These are phyloP conservation scores for Pristis pectinata DNA, from an alignment of 2,797 vertebrate species.

Conservation along the genomic window DNA sequence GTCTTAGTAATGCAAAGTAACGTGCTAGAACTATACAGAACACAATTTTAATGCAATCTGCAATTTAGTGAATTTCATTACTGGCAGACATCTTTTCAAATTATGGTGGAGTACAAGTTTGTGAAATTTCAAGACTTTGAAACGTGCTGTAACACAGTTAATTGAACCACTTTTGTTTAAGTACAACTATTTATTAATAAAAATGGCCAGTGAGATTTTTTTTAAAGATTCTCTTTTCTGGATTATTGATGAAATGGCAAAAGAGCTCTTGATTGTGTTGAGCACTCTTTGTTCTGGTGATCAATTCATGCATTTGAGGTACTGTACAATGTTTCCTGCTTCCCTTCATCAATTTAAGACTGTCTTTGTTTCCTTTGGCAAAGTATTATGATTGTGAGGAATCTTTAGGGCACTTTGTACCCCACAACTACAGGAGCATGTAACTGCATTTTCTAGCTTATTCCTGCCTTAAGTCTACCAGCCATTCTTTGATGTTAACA, in stretches of 20 bases:
- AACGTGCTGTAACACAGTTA: background rate
- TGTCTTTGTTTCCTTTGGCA: background rate
- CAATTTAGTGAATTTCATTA: background rate
- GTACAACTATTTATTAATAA: no score
- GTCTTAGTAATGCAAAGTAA: no score
- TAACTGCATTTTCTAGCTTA: background rate
- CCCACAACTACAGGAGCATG: background rate
- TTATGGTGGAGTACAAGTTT: background rate
- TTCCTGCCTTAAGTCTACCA: background rate
- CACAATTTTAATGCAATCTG: background rate
- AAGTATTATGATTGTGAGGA: background rate
- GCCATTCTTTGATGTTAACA: slow-evolving; percentile 1
- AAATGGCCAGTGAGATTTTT: no score
- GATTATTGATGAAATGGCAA: background rate
- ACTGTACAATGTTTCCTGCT: background rate
- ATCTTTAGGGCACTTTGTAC: background rate
- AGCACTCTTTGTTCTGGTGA: background rate
- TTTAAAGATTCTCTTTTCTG: background rate
- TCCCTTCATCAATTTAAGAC: background rate
- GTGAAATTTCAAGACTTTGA: background rate
- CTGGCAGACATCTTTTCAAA: background rate
- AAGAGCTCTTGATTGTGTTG: background rate
- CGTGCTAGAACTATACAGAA: background rate
- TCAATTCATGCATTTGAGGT: background rate
- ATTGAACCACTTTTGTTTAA: no score